Conservation (phyloP, 2,113 vertebrate genomes). For the Tychaedon coryphoeus region DNA sequence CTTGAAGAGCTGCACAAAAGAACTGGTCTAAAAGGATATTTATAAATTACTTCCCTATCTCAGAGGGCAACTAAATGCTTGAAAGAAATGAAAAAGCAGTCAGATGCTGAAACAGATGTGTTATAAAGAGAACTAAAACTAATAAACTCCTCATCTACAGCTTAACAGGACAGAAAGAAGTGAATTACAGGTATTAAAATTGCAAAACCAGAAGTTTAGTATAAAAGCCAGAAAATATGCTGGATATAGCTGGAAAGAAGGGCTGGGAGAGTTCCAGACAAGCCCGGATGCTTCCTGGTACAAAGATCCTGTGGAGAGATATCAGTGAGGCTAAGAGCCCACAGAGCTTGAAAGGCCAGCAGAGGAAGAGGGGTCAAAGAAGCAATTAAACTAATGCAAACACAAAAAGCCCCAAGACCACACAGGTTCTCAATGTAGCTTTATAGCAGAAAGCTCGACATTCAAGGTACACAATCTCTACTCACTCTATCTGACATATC, state of each 20-base stretch:
- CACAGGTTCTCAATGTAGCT: conserved; percentile 24
- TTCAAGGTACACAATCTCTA: neutral
- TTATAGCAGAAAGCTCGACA: neutral
- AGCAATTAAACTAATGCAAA: conserved; percentile 63
- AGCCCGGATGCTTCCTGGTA: neutral
- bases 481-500: neutral
- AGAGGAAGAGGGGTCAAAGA: conserved; percentile 59
- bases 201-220: neutral
- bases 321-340: conserved; percentile 13
- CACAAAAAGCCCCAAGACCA: conserved; percentile 51
- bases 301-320: conserved; percentile 44
- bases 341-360: conserved; percentile 35
- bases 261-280: neutral
- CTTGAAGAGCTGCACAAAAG: neutral
- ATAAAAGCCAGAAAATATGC: neutral
- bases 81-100: neutral
- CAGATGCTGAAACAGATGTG: neutral
- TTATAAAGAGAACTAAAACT: neutral
- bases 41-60: conserved; percentile 12
- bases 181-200: neutral
- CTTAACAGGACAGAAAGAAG: neutral
- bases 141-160: conserved; percentile 7
- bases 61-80: neutral
- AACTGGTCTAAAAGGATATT: neutral
- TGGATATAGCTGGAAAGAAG: neutral